Percentiles rank a stretch among this genome's conserved stretches.
These are phyloP conservation scores for Malurus melanocephalus DNA, from an alignment of 2,113 vertebrate species.

Conservation along the genomic window DNA sequence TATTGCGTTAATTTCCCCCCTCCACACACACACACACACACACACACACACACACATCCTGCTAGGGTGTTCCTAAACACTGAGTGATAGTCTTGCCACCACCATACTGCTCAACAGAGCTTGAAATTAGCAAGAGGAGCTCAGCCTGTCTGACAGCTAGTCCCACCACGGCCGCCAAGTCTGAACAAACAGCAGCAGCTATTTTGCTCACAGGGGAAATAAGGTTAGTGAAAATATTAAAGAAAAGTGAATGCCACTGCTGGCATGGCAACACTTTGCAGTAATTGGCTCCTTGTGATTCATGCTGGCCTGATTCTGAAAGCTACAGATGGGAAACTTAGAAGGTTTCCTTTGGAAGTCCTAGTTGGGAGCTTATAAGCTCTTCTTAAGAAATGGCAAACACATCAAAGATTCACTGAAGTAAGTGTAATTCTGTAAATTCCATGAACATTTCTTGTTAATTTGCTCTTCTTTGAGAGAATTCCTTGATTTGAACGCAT, in stretches of 20 bases:
- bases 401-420: conserved; percentile 24
- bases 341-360: conserved; percentile 45
- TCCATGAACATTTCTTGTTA: background rate
- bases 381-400: conserved; percentile 49
- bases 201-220: conserved; percentile 66
- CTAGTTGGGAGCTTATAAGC: background rate
- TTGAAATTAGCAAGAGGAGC: conserved; percentile 68
- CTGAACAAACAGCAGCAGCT: conserved; percentile 63
- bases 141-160: conserved; percentile 50
- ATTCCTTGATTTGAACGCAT: background rate
- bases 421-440: conserved; percentile 17
- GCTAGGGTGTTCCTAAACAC: conserved; percentile 10
- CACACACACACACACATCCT: background rate
- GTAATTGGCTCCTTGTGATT: conserved; percentile 64
- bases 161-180: conserved; percentile 34
- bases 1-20: background rate
- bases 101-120: conserved; percentile 60
- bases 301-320: conserved; percentile 43
- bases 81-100: conserved; percentile 13
- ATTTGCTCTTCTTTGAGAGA: background rate
- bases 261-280: conserved; percentile 48
- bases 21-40: background rate
- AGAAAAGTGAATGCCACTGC: conserved; percentile 59
- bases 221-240: conserved; percentile 71
- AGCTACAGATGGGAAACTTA: conserved; percentile 57